These are phyloP conservation scores for Acyrthosiphon pisum DNA, from an alignment of 1,140 invertebrate species.

Conservation along the genomic window DNA sequence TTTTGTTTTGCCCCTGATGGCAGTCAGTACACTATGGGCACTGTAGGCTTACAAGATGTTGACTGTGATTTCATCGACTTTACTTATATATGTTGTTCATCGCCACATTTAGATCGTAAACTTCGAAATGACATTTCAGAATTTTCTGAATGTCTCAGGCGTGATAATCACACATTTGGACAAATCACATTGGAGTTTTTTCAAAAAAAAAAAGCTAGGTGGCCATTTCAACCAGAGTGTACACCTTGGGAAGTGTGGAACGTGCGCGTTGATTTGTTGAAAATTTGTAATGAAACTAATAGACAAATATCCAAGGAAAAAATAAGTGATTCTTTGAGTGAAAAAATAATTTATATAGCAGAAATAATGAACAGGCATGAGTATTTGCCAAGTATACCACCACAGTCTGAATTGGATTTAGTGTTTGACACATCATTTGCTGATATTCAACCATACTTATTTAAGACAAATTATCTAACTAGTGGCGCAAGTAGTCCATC, in stretches of 20 bases:
- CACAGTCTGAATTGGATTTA: constrained; percentile 87
- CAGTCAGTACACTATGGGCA: constrained; percentile 93
- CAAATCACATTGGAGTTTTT: constrained; percentile 96
- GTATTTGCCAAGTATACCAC: constrained; percentile 94
- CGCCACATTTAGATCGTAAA: constrained; percentile 75
- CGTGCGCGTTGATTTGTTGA: constrained; percentile 85
- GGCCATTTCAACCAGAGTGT: constrained; percentile 85
- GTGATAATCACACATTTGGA: constrained; percentile 74
- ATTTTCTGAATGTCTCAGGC: constrained; percentile 85
- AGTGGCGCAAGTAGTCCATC: constrained; percentile 75
- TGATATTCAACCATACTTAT: constrained; percentile 93
- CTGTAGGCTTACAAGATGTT: constrained; percentile 92
- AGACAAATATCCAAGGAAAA: constrained; percentile 86
- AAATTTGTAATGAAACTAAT: constrained; percentile 87
- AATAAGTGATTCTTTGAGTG: constrained; percentile 88
- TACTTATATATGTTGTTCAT: constrained; percentile 94
- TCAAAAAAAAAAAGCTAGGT: constrained; percentile 86
- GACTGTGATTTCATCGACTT: constrained; percentile 98
- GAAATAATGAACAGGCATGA: constrained; percentile 95
- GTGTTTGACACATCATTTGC: constrained; percentile 92
- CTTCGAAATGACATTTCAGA: constrained; percentile 82
- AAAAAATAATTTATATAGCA: constrained; percentile 92
- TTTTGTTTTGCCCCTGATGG: constrained; percentile 93
- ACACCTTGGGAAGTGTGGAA: constrained; percentile 99
- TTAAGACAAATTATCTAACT: constrained; percentile 75